Base-by-base conservation (phyloP, 2,888 invertebrate genomes). In the Oligia latruncula region DNA sequence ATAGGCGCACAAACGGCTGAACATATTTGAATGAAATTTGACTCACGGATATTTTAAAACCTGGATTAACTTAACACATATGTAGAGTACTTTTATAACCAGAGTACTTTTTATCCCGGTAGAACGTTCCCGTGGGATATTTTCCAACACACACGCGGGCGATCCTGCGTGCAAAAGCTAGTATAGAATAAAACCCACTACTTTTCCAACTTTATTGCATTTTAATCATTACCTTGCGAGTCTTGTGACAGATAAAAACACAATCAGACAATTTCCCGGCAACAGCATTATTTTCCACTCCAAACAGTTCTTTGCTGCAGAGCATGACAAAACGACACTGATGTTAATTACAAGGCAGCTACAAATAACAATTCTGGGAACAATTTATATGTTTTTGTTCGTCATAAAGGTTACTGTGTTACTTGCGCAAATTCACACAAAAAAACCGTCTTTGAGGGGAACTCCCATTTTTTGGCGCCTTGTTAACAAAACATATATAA, bases 281-380 rank as follows among this genome's bases (percentile, higher is more conserved):
- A 75, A 15, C 55, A 15, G 43, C 60, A 60, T 60, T 58, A 72
- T 74, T 75, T 74, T 65, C 40, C 55, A 58, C 35, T 67, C 13
- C 35, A 40, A 46, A 67, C 55, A 35, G 49, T 80, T 81, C 55
- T 46, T 73, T 49, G 29, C 79, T 43, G 29, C 4, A 52, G 55
- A 83, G 64, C 75, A 74, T 79, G 62, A 74, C 67, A 83, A 60
- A 76, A 74, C 72, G 66, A 64, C 49, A 46, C 74, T 60, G 29
- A 68, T 15, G 62, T 35, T 78, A 78, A 82, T 80, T 82, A 80
- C 79, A 55, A 60, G n/a, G n/a, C 71, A 60, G 29, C 64, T 29
- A 76, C 78, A 80, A 82, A 86, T 66, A 73, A 85, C 87, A 87
- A 87, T 87, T 79, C 86, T 87, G 86, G 75, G 84, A 86, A 85